phyloP scores from a whole-genome alignment of 1,140 invertebrate genomes.

The Pseudoatta argentina region DNA sequence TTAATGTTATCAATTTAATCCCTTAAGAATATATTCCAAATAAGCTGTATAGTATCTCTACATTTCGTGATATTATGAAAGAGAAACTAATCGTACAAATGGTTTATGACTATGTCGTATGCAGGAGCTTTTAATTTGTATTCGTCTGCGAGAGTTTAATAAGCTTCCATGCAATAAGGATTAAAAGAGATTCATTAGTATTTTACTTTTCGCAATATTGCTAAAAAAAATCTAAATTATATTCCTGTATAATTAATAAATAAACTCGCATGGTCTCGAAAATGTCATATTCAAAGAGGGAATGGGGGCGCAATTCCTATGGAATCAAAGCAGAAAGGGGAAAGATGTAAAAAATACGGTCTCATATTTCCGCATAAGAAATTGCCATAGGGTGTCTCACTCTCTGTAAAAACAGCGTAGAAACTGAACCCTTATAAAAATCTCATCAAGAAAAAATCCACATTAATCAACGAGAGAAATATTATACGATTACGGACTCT shows the following conservation, averaged over 20 bases:
- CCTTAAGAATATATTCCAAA: not conserved
- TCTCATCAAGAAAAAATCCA: not conserved
- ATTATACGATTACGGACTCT: too few species aligned
- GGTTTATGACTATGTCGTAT: not conserved
- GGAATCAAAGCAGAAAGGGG: not conserved
- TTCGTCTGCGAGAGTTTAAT: slow-evolving; percentile 6
- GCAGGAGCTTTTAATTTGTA: not conserved
- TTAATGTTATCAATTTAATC: not conserved
- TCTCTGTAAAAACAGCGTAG: not conserved
- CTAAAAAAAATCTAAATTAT: slow-evolving; percentile 27
- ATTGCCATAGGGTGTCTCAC: not conserved
- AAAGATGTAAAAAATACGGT: not conserved
- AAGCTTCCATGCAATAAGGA: slow-evolving; percentile 3
- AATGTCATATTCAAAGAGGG: not conserved
- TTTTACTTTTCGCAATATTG: not conserved
- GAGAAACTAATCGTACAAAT: not conserved
- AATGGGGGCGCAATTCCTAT: not conserved
- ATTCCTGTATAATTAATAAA: not conserved
- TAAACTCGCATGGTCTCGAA: not conserved
- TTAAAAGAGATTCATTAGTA: slow-evolving; percentile 8
- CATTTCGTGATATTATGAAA: not conserved
- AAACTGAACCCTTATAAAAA: not conserved
- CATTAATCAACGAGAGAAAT: not conserved
- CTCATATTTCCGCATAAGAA: not conserved
- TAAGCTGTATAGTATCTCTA: not conserved